Evolutionary conservation across 2,888 invertebrate genomes (phyloP).

Genomic region (Marronus borbonicus): DNA sequence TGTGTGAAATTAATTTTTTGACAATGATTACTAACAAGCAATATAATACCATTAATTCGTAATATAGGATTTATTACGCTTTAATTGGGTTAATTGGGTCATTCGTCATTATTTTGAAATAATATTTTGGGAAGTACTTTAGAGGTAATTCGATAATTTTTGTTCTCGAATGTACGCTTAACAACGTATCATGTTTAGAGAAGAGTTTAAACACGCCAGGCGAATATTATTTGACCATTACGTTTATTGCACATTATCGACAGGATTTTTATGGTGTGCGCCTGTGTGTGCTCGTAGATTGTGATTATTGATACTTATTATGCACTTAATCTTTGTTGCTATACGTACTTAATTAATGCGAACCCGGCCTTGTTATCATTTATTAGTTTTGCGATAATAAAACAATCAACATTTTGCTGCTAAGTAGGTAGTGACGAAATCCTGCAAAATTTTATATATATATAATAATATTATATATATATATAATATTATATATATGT

Average conservation of each 20-base stretch:
- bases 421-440: background rate
- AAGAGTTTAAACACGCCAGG: conserved; percentile 30
- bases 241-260: conserved; percentile 45
- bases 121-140: background rate
- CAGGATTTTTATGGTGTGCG: conserved; percentile 33
- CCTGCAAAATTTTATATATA: background rate
- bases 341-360: conserved; percentile 23
- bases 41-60: too few species aligned
- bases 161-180: conserved; percentile 12
- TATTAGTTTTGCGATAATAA: background rate
- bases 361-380: background rate
- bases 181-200: conserved; percentile 19
- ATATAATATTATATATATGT: too few species aligned
- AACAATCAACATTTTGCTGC: conserved; percentile 8
- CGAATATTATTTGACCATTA: conserved; percentile 38
- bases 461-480: too few species aligned
- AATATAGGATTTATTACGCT: too few species aligned
- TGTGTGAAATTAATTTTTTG: too few species aligned
- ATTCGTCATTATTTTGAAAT: too few species aligned
- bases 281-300: conserved; percentile 6
- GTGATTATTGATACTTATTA: conserved; percentile 18
- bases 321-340: conserved; percentile 25
- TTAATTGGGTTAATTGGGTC: too few species aligned
- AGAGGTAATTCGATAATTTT: conserved; percentile 9
- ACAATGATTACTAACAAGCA: too few species aligned